Percentiles rank a stretch among this genome's conserved stretches.
phyloP scores from a whole-genome alignment of 2,113 vertebrate genomes.

The Xiphias gladius region DNA sequence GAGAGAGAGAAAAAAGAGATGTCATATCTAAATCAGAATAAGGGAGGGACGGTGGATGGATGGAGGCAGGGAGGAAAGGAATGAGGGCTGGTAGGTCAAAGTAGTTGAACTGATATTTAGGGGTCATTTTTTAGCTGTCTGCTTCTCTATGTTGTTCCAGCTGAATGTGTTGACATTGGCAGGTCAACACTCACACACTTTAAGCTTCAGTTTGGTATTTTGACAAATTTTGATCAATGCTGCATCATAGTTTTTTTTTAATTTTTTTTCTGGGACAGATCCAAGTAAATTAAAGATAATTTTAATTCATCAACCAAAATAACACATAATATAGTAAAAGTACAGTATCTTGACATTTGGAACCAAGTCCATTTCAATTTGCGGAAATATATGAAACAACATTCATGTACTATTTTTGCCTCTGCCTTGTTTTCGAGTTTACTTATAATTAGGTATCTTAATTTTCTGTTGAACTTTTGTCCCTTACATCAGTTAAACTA shows the following conservation, averaged over 20 bases:
- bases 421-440: too few relatives aligned
- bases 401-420: too few relatives aligned
- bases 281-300: not conserved
- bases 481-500: too few relatives aligned
- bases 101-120: slow-evolving; percentile 17
- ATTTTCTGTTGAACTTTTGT: too few relatives aligned
- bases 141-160: slow-evolving; percentile 23
- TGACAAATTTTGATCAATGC: not conserved
- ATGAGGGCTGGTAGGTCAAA: not conserved
- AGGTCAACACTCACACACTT: not conserved
- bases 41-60: slow-evolving; percentile 19
- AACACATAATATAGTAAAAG: not conserved
- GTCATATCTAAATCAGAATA: slow-evolving; percentile 21
- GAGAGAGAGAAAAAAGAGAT: not conserved
- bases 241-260: not conserved
- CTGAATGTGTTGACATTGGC: slow-evolving; percentile 28
- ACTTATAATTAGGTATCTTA: too few relatives aligned
- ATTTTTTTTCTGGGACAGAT: not conserved
- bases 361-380: not conserved
- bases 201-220: not conserved
- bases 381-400: not conserved
- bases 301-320: not conserved
- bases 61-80: not conserved
- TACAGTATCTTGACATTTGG: not conserved
- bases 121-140: not conserved